Base-by-base conservation (phyloP, 2,797 vertebrate genomes). In the Sciaenops ocellatus region DNA sequence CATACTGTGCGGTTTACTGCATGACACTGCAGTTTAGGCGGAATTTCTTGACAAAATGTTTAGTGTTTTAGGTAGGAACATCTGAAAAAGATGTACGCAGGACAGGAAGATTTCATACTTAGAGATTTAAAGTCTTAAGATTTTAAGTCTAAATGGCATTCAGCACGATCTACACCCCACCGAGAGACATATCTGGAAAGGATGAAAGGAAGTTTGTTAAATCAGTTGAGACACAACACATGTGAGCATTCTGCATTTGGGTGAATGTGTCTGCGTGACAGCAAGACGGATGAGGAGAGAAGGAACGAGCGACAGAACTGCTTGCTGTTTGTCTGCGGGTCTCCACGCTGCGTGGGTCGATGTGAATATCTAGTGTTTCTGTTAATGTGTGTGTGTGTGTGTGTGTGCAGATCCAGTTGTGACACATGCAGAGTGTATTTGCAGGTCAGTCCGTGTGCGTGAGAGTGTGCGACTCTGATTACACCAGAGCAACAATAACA, bases 401-500 rank as follows among this genome's bases (percentile, higher is more conserved):
- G 76, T 78, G 74, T 73, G 57, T 1, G 34, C 34, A 38, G 34
- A 38, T 38, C 79, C 71, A 69, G 70, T 54, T 55, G 34, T 44
- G 42, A 44, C 12, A 51, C 67, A 83, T 47, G 44, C 26, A 47
- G 61, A 56, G 48, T 56, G 62, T 85, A 69, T 86, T 71, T 88
- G 65, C 52, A 50, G 73, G 75, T 83, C 62, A 44, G 46, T 76
- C 42, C 60, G 3, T 24, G 67, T 80, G 66, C 56, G 80, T 38
- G 42, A 70, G 80, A 57, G 57, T 69, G 64, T 46, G 60, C 50
- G 50, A 82, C 67, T 72, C 46, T 89, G 84, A 88, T 90, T 93
- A 76, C 79, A 83, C 83, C 63, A 81, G 60, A 78, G 84, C 72
- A 88, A 91, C 73, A 91, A 87, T 79, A 88, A 90, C 74, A 85